Evolutionary conservation across 2,888 invertebrate genomes (phyloP).

Genomic region (Caenorhabditis imperialis): DNA sequence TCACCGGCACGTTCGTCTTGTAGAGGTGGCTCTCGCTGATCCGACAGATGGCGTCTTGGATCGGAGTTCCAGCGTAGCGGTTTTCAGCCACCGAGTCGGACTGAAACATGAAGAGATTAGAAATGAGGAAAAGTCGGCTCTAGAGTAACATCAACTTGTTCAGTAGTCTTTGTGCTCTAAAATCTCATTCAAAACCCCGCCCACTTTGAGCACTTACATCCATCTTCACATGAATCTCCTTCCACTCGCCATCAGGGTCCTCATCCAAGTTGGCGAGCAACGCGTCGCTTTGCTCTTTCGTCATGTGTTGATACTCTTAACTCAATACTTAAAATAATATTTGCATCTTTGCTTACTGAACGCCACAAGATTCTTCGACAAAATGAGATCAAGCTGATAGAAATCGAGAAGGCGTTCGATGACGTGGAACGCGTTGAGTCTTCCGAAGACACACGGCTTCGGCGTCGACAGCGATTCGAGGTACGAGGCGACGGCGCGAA

Average conservation of each 20-base stretch:
- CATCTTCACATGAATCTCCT: not conserved
- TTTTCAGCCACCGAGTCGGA: constrained; percentile 2
- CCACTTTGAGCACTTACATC: constrained; percentile 3
- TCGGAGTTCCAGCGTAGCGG: constrained; percentile 27
- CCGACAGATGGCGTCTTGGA: constrained; percentile 16
- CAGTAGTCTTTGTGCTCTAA: no score
- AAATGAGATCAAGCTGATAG: constrained; percentile 34
- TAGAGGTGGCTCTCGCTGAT: constrained; percentile 14
- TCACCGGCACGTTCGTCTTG: constrained; percentile 16
- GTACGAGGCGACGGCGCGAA: constrained; percentile 30
- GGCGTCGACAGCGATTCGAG: constrained; percentile 5
- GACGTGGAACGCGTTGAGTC: constrained; percentile 25
- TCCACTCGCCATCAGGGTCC: not conserved
- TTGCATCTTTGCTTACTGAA: constrained; percentile 15
- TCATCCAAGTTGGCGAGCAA: not conserved
- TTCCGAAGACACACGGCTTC: constrained; percentile 21
- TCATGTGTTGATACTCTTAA: constrained; percentile 23
- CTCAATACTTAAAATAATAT: not conserved
- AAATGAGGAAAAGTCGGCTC: no score
- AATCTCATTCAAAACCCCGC: no score
- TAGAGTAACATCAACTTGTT: no score
- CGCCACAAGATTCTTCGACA: constrained; percentile 30
- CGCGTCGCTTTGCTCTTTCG: constrained; percentile 17
- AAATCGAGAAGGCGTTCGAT: constrained; percentile 33
- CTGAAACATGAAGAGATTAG: no score